Evolutionary conservation across 2,113 vertebrate species (phyloP).

Genomic region (Campylomormyrus tamandua): DNA sequence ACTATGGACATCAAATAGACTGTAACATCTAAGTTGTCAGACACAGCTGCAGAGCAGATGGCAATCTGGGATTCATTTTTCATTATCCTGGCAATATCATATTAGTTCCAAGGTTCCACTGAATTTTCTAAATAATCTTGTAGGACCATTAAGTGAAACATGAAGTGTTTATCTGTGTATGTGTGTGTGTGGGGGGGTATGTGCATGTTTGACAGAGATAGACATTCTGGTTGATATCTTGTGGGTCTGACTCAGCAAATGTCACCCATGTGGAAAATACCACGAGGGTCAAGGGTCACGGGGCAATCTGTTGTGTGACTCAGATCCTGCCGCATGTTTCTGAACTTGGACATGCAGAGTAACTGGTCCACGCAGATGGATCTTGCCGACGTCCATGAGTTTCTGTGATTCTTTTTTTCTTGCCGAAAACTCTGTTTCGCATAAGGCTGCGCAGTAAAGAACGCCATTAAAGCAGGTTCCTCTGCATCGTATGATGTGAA

Average conservation of each 20-base stretch:
- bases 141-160: background rate
- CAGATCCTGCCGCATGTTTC: background rate
- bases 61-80: background rate
- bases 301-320: background rate
- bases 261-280: background rate
- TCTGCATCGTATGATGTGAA: background rate
- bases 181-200: background rate
- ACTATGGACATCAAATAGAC: background rate
- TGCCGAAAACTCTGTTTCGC: background rate
- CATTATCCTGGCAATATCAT: background rate
- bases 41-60: background rate
- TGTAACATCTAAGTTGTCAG: background rate
- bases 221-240: background rate
- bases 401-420: background rate
- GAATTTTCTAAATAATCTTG: background rate
- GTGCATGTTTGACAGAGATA: background rate
- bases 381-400: background rate
- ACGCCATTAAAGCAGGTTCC: background rate
- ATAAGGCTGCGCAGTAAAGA: background rate
- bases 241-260: slow-evolving; percentile 7
- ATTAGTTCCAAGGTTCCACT: background rate
- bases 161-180: background rate
- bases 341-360: background rate
- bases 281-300: background rate
- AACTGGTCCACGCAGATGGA: background rate